Evolutionary conservation across 2,797 vertebrate species (phyloP).

Genomic region (Passerculus sandwichensis): DNA sequence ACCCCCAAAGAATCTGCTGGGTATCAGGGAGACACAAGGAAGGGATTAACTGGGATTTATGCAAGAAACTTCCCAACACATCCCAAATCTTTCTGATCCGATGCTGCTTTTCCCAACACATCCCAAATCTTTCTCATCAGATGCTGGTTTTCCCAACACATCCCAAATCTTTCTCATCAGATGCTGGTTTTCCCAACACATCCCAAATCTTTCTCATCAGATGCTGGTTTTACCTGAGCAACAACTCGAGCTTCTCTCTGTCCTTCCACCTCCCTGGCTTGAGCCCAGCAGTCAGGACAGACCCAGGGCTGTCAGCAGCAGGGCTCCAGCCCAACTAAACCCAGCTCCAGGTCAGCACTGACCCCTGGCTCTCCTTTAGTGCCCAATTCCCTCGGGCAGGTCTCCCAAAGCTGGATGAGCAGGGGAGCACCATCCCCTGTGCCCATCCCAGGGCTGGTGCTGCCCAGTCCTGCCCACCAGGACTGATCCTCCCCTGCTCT

Average conservation of each 20-base stretch:
- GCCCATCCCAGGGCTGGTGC: not conserved
- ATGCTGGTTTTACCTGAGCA: not conserved
- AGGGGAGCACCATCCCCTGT: not conserved
- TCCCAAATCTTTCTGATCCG: not conserved
- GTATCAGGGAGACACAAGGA: not conserved
- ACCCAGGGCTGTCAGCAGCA: not conserved
- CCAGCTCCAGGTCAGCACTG: not conserved
- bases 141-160: not conserved
- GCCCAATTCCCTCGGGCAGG: accelerated
- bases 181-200: not conserved
- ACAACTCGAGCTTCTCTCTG: not conserved
- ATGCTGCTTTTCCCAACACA: not conserved
- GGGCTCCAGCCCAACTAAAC: not conserved
- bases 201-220: not conserved
- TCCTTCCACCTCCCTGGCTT: not conserved
- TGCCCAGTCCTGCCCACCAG: not conserved
- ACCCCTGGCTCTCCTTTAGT: not conserved
- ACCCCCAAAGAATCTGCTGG: not conserved
- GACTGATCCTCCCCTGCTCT: accelerated
- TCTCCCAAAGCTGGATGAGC: not conserved
- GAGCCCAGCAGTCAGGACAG: not conserved
- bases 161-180: not conserved
- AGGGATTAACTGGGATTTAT: not conserved
- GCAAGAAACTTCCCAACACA: not conserved
- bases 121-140: not conserved